phyloP scores from a whole-genome alignment of 2,888 invertebrate species.

The Homarus gammarus region DNA sequence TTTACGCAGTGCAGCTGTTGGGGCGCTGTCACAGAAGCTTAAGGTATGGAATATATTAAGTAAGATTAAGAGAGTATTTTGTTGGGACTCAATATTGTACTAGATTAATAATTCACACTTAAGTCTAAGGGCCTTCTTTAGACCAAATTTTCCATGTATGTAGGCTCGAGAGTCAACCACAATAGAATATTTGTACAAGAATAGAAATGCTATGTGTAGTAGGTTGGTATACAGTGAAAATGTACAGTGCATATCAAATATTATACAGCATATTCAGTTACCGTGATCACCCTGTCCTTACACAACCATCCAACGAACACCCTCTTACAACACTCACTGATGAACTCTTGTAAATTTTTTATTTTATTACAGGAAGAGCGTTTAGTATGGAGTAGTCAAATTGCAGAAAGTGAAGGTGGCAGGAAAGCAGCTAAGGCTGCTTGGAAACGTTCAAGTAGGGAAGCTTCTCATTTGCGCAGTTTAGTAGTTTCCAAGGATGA shows the following conservation, averaged over 20 bases:
- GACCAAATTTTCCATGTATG: not conserved
- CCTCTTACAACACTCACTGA: not conserved
- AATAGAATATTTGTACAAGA: too few relatives aligned
- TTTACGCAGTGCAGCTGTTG: constrained; percentile 55
- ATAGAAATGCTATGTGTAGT: too few relatives aligned
- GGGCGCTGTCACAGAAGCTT: constrained; percentile 60
- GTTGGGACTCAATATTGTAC: too few relatives aligned
- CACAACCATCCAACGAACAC: too few relatives aligned
- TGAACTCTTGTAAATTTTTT: not conserved
- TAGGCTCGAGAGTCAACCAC: not conserved
- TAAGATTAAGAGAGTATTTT: too few relatives aligned
- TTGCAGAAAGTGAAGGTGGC: constrained; percentile 64
- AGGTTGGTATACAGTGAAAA: too few relatives aligned
- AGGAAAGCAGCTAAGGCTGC: constrained; percentile 54
- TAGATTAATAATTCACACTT: not conserved
- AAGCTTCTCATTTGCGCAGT: constrained; percentile 41
- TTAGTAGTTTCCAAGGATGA: constrained; percentile 51
- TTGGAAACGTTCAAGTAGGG: constrained; percentile 46
- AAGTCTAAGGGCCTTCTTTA: not conserved
- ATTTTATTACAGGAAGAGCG: constrained; percentile 53
- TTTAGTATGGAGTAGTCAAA: constrained; percentile 41
- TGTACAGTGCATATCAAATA: too few relatives aligned
- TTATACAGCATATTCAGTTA: not conserved
- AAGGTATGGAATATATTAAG: constrained; percentile 31
- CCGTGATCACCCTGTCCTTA: not conserved